Conservation (phyloP, 2,113 vertebrate genomes). For the Aegotheles bennettii region DNA sequence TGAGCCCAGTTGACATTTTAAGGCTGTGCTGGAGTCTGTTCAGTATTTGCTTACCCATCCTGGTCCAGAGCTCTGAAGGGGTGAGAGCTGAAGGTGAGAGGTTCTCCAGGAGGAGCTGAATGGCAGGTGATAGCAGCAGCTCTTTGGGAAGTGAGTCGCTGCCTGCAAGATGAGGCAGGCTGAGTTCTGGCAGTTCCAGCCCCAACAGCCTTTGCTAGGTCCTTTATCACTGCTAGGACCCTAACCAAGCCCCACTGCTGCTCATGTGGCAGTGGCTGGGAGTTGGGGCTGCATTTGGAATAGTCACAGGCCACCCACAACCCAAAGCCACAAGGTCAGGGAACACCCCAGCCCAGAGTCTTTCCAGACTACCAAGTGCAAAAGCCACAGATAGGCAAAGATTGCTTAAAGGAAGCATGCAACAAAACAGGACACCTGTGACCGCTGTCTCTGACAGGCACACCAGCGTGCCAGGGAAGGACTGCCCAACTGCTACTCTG, state of each 20-base stretch:
- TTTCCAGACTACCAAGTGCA: neutral
- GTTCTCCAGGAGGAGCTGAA: neutral
- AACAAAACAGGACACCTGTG: neutral
- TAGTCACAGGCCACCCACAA: neutral
- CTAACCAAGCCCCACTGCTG: neutral
- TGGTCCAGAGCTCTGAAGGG: neutral
- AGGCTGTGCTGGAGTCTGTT: neutral
- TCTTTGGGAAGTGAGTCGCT: neutral
- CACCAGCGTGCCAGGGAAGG: neutral
- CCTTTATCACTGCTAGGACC: neutral
- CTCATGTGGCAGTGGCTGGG: neutral
- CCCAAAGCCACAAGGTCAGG: neutral
- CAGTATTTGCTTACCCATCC: neutral
- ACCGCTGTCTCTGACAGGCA: neutral
- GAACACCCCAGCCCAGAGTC: neutral
- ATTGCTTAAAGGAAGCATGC: neutral
- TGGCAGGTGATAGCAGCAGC: fast-evolving
- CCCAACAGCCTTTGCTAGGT: neutral
- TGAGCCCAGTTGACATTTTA: neutral
- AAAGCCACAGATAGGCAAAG: neutral
- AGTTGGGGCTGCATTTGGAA: neutral
- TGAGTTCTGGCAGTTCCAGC: neutral
- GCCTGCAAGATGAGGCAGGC: fast-evolving
- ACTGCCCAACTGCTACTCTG: neutral
- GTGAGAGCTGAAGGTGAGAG: neutral